Evolutionary conservation across 2,888 invertebrate species (phyloP).

Genomic region (Epirrhoe alternata): DNA sequence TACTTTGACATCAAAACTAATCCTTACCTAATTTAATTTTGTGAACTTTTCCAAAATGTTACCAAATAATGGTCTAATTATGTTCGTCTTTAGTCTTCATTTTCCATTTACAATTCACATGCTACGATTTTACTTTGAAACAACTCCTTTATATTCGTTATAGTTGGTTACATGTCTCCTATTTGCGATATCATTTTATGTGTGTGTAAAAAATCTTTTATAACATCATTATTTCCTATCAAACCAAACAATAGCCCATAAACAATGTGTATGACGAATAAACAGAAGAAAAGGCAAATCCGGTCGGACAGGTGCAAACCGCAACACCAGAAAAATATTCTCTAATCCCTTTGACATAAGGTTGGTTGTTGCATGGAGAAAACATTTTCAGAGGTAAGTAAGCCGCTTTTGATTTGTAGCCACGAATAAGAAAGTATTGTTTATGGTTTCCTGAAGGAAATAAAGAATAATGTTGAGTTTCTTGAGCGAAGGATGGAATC

Average conservation of each 20-base stretch:
- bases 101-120: too few species aligned
- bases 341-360: constrained; percentile 33
- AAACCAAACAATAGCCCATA: constrained; percentile 67
- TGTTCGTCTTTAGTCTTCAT: too few species aligned
- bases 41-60: too few species aligned
- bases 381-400: constrained; percentile 59
- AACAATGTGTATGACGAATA: constrained; percentile 68
- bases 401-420: constrained; percentile 76
- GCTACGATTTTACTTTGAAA: too few species aligned
- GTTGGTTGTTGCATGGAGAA: constrained; percentile 30
- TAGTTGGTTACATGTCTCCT: too few species aligned
- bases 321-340: constrained; percentile 25
- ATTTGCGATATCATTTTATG: constrained; percentile 4
- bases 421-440: constrained; percentile 69
- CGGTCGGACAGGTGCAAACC: constrained; percentile 46
- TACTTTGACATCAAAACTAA: too few species aligned
- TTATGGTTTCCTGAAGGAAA: constrained; percentile 73
- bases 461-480: constrained; percentile 57
- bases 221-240: constrained; percentile 49
- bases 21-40: too few species aligned
- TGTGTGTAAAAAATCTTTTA: constrained; percentile 11
- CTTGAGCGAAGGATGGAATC: constrained; percentile 15
- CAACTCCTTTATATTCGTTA: too few species aligned
- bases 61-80: too few species aligned
- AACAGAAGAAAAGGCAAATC: constrained; percentile 59